These are phyloP conservation scores for Meiosimyza platycephala DNA, from an alignment of 2,888 invertebrate genomes.

Conservation along the genomic window DNA sequence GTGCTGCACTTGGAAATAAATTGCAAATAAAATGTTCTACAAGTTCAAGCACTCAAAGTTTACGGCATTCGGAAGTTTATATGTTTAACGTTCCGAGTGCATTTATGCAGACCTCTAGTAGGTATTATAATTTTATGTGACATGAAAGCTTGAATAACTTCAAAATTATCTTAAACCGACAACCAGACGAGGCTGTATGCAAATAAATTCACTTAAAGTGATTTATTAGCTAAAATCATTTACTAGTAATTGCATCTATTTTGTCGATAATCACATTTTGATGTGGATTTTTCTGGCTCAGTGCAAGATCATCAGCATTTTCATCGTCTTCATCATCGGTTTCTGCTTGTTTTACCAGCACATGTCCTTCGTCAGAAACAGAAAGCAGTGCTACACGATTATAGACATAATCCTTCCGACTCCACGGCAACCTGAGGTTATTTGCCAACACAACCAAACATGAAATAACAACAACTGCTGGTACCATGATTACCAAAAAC, in stretches of 20 bases:
- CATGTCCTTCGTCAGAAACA: constrained; percentile 8
- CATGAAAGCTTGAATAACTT: too few relatives aligned
- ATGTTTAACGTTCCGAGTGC: too few relatives aligned
- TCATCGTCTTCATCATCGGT: neutral
- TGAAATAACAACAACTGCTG: constrained; percentile 48
- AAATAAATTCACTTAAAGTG: too few relatives aligned
- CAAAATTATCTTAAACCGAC: too few relatives aligned
- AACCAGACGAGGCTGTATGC: too few relatives aligned
- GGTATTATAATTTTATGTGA: too few relatives aligned
- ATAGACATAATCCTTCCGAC: constrained; percentile 32
- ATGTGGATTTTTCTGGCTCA: neutral
- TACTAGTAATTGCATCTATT: neutral
- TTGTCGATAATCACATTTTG: constrained; percentile 3
- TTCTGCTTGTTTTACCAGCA: neutral
- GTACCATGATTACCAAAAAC: constrained; percentile 50
- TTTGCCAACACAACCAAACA: constrained; percentile 41
- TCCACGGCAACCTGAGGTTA: constrained; percentile 35
- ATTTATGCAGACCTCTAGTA: too few relatives aligned
- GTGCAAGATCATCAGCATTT: neutral
- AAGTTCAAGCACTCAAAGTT: too few relatives aligned
- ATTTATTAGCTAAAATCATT: too few relatives aligned
- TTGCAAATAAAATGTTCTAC: too few relatives aligned
- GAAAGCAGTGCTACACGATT: constrained; percentile 39
- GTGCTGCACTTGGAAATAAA: too few relatives aligned
- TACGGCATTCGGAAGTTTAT: too few relatives aligned